Percentiles rank a stretch among this genome's conserved stretches.
These are phyloP conservation scores for Trilocha varians DNA, from an alignment of 2,888 invertebrate species.

Conservation along the genomic window DNA sequence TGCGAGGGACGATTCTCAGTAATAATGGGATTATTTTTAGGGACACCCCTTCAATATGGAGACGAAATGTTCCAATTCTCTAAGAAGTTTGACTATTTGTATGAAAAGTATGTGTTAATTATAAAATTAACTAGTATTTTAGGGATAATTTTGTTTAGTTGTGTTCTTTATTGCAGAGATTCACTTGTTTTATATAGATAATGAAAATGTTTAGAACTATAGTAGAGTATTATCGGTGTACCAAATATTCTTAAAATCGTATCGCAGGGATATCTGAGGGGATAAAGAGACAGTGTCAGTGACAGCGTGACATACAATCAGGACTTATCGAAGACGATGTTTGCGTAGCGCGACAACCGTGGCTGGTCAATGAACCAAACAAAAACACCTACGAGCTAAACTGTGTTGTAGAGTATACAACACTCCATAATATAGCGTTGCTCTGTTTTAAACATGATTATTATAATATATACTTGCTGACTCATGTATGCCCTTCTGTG, in stretches of 20 bases:
- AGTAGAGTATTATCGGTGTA: background rate
- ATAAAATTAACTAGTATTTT: too few relatives aligned
- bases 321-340: slow-evolving; percentile 66
- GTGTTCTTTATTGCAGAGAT: too few relatives aligned
- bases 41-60: slow-evolving; percentile 34
- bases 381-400: slow-evolving; percentile 58
- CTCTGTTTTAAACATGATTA: background rate
- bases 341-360: slow-evolving; percentile 55
- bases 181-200: too few relatives aligned
- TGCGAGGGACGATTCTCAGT: slow-evolving; percentile 42
- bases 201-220: too few relatives aligned
- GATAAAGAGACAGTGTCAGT: slow-evolving; percentile 37
- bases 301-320: slow-evolving; percentile 62
- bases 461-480: background rate
- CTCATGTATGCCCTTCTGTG: background rate
- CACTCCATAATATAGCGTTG: background rate
- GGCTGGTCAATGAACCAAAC: slow-evolving; percentile 70
- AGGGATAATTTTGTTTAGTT: too few relatives aligned
- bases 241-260: background rate
- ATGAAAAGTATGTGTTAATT: background rate
- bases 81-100: background rate
- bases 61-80: slow-evolving; percentile 10
- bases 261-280: slow-evolving; percentile 1
- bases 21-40: slow-evolving; percentile 49
- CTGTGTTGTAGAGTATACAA: slow-evolving; percentile 19